Conservation (phyloP, 2,113 vertebrate genomes). For the Potamarius usumacintae region DNA sequence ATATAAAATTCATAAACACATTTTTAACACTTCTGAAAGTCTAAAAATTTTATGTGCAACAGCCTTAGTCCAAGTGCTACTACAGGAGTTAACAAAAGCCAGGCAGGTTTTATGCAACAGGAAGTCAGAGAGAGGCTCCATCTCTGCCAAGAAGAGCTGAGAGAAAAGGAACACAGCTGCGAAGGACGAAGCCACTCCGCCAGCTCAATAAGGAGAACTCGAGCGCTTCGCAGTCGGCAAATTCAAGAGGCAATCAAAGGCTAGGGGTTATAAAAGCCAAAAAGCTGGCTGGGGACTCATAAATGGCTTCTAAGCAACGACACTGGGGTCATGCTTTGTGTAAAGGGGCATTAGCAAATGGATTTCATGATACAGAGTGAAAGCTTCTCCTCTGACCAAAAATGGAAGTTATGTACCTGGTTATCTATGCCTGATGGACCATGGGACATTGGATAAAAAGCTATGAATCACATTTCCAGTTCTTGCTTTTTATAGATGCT, state of each 20-base stretch:
- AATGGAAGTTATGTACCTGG: background rate
- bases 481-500: background rate
- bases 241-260: conserved; percentile 67
- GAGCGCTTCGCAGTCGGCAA: conserved; percentile 67
- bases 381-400: background rate
- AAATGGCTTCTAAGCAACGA: conserved; percentile 62
- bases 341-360: conserved; percentile 35
- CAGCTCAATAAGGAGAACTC: conserved; percentile 71
- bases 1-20: too few species aligned
- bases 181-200: conserved; percentile 52
- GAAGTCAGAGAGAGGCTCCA: conserved; percentile 56
- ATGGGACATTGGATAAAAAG: background rate
- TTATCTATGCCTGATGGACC: background rate
- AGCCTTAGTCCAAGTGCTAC: background rate
- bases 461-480: background rate
- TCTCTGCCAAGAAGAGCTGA: conserved; percentile 55
- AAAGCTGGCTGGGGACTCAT: conserved; percentile 56
- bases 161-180: conserved; percentile 55
- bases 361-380: conserved; percentile 42
- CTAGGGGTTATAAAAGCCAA: conserved; percentile 63
- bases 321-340: conserved; percentile 41
- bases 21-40: background rate
- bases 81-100: conserved; percentile 39
- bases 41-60: background rate
- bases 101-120: conserved; percentile 46